Evolutionary conservation across 1,140 invertebrate species (phyloP), one percentile per base, ranked within the genome.

Genomic region (Nomia melanderi): DNA sequence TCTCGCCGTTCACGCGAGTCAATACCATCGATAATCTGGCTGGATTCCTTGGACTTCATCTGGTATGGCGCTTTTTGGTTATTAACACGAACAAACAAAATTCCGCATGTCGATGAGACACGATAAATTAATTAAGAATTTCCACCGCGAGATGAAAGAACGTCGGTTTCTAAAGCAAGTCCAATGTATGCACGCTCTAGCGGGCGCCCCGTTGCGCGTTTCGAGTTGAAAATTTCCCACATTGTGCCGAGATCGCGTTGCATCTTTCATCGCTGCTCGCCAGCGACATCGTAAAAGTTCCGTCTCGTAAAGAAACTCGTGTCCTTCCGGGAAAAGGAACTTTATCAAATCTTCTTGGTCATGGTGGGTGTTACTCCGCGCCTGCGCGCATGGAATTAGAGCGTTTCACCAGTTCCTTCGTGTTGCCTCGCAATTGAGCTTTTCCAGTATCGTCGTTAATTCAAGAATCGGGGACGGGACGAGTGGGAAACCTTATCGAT

Each of bases 1-100:
- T 94, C 64, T 92, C 92, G 71, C 92, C 93, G 9, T 88, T 86
- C 67, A 86, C 89, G 41, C 93, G 92, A 81, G 91, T 93, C 39
- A 89, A 92, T 36, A 91, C 93, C 31, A 86, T 94, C 54, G 93
- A 93, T 59, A 94, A 93, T 83, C 91, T 93, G 31, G 93, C 92
- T 2, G 92, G 92, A 74, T 93, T 93, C 86, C 90, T 93, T 33
- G 92, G 92, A 79, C 87, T 94, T 44, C 90, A 92, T 59, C 86
- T 91, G 91, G 95, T 93, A 93, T 57, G 92, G 89, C 87, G 77
- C 63, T 47, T 44, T 6, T 50, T 60, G 39, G 7, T 8, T 6
- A 50, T 50, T 50, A 20, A 1, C 41, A 17, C 14, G 14, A 44
- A 14, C 2, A 44, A 44, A 20, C 3, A 44, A 17, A 44, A 44